A percentile compares a stretch with the other conserved stretches of the same genome.
These are phyloP conservation scores for Marronus borbonicus DNA, from an alignment of 2,888 invertebrate genomes.

Conservation along the genomic window DNA sequence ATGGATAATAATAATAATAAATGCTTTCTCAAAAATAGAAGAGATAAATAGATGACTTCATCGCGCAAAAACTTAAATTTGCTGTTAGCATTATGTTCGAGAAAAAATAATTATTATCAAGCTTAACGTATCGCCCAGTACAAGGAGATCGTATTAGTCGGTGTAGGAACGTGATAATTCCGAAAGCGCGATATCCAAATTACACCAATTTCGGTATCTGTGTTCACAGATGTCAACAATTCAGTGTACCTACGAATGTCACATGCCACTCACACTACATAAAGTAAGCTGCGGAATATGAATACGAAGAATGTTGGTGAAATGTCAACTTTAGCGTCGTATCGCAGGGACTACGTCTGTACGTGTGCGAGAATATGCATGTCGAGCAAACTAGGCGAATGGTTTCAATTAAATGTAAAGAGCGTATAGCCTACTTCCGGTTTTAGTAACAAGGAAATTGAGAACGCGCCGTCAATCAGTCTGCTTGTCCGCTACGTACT, in stretches of 20 bases:
- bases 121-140: background rate
- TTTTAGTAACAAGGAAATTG: background rate
- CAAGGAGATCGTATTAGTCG: too few species aligned
- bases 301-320: background rate
- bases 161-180: background rate
- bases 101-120: too few species aligned
- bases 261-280: too few species aligned
- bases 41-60: too few species aligned
- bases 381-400: background rate
- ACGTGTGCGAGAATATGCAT: background rate
- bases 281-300: background rate
- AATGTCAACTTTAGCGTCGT: background rate
- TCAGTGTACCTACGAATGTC: too few species aligned
- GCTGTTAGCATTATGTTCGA: too few species aligned
- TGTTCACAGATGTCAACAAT: background rate
- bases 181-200: background rate
- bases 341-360: background rate
- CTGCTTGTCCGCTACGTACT: background rate
- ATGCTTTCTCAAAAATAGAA: too few species aligned
- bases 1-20: too few species aligned
- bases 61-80: too few species aligned
- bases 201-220: background rate
- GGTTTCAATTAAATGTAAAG: background rate
- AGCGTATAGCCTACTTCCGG: conserved; percentile 21
- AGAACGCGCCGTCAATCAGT: background rate